Conservation (phyloP, 2,888 invertebrate genomes). For the Platycheirus rosarum region DNA sequence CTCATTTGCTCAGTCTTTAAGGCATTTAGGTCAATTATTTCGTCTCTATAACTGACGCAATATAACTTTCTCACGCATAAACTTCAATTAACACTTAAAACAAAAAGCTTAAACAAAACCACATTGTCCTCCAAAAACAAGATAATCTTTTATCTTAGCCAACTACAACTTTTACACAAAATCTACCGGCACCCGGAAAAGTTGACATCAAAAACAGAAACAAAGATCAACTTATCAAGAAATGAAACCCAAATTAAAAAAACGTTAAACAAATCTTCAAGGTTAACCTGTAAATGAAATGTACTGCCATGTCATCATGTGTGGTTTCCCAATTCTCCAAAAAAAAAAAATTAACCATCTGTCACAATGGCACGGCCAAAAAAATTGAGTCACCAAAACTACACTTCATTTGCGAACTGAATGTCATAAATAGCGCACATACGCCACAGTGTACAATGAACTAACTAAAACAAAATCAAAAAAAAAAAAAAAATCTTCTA, state of each 20-base stretch:
- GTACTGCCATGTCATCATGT: constrained; percentile 16
- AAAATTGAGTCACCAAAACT: neutral
- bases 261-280: constrained; percentile 55
- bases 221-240: neutral
- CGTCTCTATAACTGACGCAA: neutral
- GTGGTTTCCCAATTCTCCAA: constrained; percentile 49
- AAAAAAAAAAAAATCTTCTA: neutral
- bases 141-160: neutral
- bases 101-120: neutral
- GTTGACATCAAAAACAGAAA: constrained; percentile 7
- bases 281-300: constrained; percentile 55
- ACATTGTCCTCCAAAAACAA: constrained; percentile 41
- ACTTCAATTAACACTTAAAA: neutral
- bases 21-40: neutral
- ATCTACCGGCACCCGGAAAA: constrained; percentile 52
- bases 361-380: neutral
- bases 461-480: constrained; percentile 1
- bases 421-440: constrained; percentile 38
- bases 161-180: constrained; percentile 21
- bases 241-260: constrained; percentile 28
- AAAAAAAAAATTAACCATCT: constrained; percentile 21
- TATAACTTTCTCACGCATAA: neutral
- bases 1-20: neutral
- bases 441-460: constrained; percentile 53
- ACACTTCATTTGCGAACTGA: neutral